Evolutionary conservation across 2,797 vertebrate genomes (phyloP), one percentile per base, ranked within the genome.

Genomic region (Thripadectes ignobilis): DNA sequence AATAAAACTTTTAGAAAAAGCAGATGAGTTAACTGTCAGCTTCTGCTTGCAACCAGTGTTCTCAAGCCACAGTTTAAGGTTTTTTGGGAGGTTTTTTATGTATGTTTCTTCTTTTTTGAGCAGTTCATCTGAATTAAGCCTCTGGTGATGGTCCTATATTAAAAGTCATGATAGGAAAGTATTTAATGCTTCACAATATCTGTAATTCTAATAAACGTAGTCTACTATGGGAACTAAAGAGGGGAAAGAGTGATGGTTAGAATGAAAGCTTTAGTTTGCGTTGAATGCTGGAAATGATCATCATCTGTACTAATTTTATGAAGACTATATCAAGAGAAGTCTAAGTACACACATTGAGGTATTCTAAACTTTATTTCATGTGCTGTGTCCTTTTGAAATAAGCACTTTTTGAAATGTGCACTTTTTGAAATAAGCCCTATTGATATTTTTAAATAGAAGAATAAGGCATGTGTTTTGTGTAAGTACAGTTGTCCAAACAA

Each of bases 381-480:
- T 63, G 9, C 58, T 63, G 5, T 59, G 26, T 80, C 61, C 36
- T 36, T 36, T 36, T 36, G 36, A 36, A 36, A 36, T 36, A 36
- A 36, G 36, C 36, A 46, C 10, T 39, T 71, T 77, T 8, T 34
- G n/a, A 89, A 91, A 72, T 19, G 49, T 59, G 18, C 14, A 46
- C 10, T 39, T 71, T 77, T 8, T 34, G n/a, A 89, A 91, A 72
- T 19, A 52, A 29, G 3, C 3, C 7, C 20, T 81, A 19, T 71
- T 88, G 15, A 5, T 67, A 12, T 36, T 69, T 55, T 85, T 79
- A 45, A 73, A 67, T 29, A 58, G 43, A 85, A 71, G 22, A 89
- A 55, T 39, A 61, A n/a, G 24, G 2, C 45, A 16, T 0, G 0
- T 67, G 30, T 75, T 75, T 12, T 46, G 3, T 67, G 26, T 34